phyloP scores from a whole-genome alignment of 2,888 invertebrate species.

The Chrysodeixis includens region DNA sequence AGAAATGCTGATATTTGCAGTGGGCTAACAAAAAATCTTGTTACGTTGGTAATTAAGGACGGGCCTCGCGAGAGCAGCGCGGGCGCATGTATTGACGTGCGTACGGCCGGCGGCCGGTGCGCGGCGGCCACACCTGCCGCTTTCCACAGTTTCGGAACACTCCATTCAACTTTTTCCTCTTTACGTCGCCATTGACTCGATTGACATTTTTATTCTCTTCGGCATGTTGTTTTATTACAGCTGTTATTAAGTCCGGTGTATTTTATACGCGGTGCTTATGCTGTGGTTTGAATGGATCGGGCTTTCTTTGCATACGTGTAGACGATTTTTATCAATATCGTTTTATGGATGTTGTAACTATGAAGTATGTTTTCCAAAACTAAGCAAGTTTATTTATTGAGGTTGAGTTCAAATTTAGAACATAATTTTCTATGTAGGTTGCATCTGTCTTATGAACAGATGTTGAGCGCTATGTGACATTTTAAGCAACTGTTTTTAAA shows the following conservation, averaged over 20 bases:
- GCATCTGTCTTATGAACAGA: neutral
- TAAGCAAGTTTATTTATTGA: neutral
- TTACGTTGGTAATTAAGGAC: conserved; percentile 44
- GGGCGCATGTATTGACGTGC: conserved; percentile 50
- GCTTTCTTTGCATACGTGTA: conserved; percentile 19
- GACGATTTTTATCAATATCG: neutral
- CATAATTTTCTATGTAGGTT: too few species aligned
- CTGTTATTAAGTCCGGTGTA: conserved; percentile 19
- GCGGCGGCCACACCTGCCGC: conserved; percentile 51
- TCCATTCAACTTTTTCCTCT: conserved; percentile 60
- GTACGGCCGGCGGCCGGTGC: too few species aligned
- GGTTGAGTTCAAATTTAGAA: too few species aligned
- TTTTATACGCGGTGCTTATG: conserved; percentile 13
- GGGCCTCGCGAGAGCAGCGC: conserved; percentile 48
- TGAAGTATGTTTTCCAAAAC: neutral
- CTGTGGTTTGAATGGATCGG: conserved; percentile 18
- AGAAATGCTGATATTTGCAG: conserved; percentile 15
- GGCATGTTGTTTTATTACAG: conserved; percentile 44
- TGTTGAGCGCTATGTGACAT: too few species aligned
- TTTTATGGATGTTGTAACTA: neutral
- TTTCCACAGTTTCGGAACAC: conserved; percentile 62
- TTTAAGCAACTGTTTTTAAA: too few species aligned
- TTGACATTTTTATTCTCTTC: conserved; percentile 46
- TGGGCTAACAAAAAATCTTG: conserved; percentile 35
- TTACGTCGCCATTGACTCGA: conserved; percentile 47